Evolutionary conservation across 2,888 invertebrate genomes (phyloP), one percentile per base, ranked within the genome.

Genomic region (Euzetes globulus): DNA sequence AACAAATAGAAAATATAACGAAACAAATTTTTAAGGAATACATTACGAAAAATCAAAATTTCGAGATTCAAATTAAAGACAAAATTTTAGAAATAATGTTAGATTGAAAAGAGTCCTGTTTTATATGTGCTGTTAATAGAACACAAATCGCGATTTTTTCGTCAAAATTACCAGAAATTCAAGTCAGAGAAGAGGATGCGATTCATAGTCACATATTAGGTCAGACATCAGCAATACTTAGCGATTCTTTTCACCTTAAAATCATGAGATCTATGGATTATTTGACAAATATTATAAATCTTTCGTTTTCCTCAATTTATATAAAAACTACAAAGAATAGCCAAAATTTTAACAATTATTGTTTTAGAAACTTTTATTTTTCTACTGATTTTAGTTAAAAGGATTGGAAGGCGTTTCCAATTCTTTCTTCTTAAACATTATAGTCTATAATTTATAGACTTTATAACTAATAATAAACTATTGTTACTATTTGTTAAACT

Each of bases 131-230:
- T n/a, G 25, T 47, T 47, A 47, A 25, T 37, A 70, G 70, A 70
- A 45, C 70, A 70, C 41, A 70, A 71, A 47, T 47, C 17, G 9
- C 33, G 9, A 72, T 58, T 72, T 72, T 72, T 60, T 60, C 33
- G 72, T 45, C 37, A 22, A 60, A 58, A 72, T 58, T 58, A 58
- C 58, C 33, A 72, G 72, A 52, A 72, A 58, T 52, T 72, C 58
- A 72, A 72, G 58, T 72, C 52, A 72, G 11, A 72, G 52, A 72
- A 60, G 60, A 72, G 72, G 55, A 70, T 70, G 70, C 70, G 47
- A 25, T 70, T 70, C 70, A 41, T 41, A 41, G 41, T 41, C 41
- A 52, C 52, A 52, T 52, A 52, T 52, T 52, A 52, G 52, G 52
- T 52, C 52, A 52, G 52, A 52, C 52, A n/a, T n/a, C 11, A 22